Base-by-base conservation (phyloP, 1,140 invertebrate genomes). In the Thereuonema tuberculata region DNA sequence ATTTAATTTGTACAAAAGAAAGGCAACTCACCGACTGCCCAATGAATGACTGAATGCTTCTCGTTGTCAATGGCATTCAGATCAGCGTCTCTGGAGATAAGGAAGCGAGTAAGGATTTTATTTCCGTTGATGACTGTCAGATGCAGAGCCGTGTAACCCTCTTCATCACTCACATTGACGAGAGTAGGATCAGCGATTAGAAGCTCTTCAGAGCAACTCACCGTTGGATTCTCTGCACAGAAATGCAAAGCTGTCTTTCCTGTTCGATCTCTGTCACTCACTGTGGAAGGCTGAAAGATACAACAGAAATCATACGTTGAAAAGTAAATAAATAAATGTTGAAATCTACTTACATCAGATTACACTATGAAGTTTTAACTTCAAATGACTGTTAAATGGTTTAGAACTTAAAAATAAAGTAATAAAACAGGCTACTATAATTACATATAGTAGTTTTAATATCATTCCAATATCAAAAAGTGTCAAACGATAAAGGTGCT, bases 1-100 rank as follows among this genome's bases (percentile, higher is more conserved):
- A n/a, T n/a, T n/a, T n/a, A n/a, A n/a, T n/a, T n/a, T n/a, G n/a
- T n/a, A n/a, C n/a, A n/a, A n/a, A n/a, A n/a, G n/a, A n/a, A n/a
- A n/a, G n/a, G n/a, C n/a, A n/a, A n/a, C n/a, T 78, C 73, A 93
- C 93, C 93, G 64, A 91, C 93, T 2, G 95, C 94, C 95, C 95
- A 99, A 74, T 99, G 95, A 17, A 96, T 84, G n/a, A 90, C 85
- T 1, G 93, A 93, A 71, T 99, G 95, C 55, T 86, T 84, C 71
- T 98, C 94, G 68, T 89, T 84, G 73, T 98, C 95, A 56, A 86
- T 78, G 31, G 85, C 84, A 70, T 89, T 86, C 48, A 97, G 82
- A 68, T 95, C 85, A 12, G 93, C 92, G 25, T 85, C 83, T 60
- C 85, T 84, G 17, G 84, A 82, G 48, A 93, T 70, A 2, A 94